Percentiles rank a stretch among this genome's conserved stretches.
phyloP scores from a whole-genome alignment of 2,113 vertebrate genomes.

The Hyla sarda region DNA sequence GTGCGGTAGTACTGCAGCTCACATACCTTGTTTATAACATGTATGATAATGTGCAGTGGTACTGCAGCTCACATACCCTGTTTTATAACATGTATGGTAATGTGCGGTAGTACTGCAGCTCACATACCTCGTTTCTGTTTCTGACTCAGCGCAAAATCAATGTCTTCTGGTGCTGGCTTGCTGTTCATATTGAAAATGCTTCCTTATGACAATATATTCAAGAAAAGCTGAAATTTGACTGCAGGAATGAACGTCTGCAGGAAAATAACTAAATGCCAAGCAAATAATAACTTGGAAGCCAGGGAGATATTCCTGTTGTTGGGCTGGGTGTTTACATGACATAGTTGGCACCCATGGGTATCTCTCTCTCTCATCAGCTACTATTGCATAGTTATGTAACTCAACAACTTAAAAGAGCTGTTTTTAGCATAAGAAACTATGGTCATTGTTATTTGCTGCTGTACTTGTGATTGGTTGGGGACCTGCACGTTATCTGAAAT shows the following conservation, averaged over 20 bases:
- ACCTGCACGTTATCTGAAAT: no score
- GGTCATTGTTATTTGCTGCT: neutral
- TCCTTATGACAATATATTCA: neutral
- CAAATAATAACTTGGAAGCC: neutral
- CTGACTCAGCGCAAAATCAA: neutral
- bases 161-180: constrained; percentile 28
- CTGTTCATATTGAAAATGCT: constrained; percentile 32
- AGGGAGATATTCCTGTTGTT: constrained; percentile 27
- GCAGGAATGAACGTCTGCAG: neutral
- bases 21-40: constrained; percentile 56
- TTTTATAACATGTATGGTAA: no score
- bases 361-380: neutral
- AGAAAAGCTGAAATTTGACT: neutral
- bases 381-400: constrained; percentile 1
- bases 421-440: neutral
- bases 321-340: constrained; percentile 43
- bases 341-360: constrained; percentile 43
- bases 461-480: neutral
- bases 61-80: constrained; percentile 24
- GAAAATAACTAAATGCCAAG: constrained; percentile 2
- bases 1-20: neutral
- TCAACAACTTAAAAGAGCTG: neutral
- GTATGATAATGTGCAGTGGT: neutral
- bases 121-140: constrained; percentile 50
- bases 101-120: neutral